These are phyloP conservation scores for Campoletis raptor DNA, from an alignment of 2,888 invertebrate genomes.

Conservation along the genomic window DNA sequence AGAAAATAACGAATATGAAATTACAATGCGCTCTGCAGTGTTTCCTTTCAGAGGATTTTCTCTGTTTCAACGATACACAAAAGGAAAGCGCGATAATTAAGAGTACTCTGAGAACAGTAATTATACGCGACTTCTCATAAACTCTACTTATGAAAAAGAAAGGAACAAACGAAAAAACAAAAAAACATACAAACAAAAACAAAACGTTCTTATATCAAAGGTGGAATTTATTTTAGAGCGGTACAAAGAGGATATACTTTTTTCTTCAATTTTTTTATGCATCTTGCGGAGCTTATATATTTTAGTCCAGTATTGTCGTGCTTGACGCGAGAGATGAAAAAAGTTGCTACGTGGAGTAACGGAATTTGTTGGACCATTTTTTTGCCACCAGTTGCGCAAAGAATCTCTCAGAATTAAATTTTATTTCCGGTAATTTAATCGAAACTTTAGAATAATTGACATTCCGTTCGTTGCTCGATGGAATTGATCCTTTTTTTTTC, in stretches of 20 bases:
- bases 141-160: constrained; percentile 21
- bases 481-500: neutral
- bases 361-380: neutral
- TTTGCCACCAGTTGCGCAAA: constrained; percentile 4
- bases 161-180: neutral
- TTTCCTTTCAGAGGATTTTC: constrained; percentile 23
- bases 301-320: neutral
- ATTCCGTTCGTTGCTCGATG: neutral
- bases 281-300: neutral
- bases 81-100: constrained; percentile 34
- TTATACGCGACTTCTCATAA: constrained; percentile 34
- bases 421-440: neutral
- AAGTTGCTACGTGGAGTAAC: neutral
- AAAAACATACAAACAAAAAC: neutral
- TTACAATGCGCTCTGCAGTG: neutral
- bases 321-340: neutral
- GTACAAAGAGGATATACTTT: constrained; percentile 6
- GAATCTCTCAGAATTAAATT: neutral
- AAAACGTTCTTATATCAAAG: constrained; percentile 10
- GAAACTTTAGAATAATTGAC: neutral
- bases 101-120: constrained; percentile 43
- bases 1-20: constrained; percentile 8
- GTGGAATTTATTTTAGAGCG: constrained; percentile 16
- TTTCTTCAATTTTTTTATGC: neutral
- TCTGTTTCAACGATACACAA: constrained; percentile 20